Conservation (phyloP, 2,888 invertebrate genomes). For the Amiota minor region DNA sequence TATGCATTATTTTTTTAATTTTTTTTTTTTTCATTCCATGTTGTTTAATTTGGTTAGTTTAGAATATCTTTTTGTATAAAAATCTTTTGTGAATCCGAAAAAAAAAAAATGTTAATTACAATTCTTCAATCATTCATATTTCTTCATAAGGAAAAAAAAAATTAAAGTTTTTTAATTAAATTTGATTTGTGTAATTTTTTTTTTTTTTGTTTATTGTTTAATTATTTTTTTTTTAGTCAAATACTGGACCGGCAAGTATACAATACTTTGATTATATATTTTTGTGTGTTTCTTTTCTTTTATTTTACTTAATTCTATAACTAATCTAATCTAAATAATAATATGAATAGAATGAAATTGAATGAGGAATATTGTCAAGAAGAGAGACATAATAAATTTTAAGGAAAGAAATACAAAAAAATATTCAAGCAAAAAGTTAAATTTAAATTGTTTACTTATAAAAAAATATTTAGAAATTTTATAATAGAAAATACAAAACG, state of each 20-base stretch:
- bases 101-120: too few species aligned
- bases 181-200: too few species aligned
- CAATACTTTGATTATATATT: conserved; percentile 7
- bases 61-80: conserved; percentile 34
- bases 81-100: conserved; percentile 2
- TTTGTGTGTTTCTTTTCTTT: background rate
- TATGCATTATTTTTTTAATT: too few species aligned
- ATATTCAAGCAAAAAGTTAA: background rate
- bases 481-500: background rate
- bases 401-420: background rate
- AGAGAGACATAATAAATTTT: background rate
- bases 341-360: background rate
- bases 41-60: conserved; percentile 43
- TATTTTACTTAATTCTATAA: background rate
- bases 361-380: background rate
- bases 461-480: background rate
- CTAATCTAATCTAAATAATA: background rate
- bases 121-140: too few species aligned
- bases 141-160: too few species aligned
- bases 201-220: conserved; percentile 10
- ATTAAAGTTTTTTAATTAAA: too few species aligned
- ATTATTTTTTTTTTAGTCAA: conserved; percentile 43
- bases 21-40: conserved; percentile 2
- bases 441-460: background rate
- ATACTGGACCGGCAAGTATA: conserved; percentile 69